Base-by-base conservation (phyloP, 2,797 vertebrate genomes). In the Okamejei kenojei region DNA sequence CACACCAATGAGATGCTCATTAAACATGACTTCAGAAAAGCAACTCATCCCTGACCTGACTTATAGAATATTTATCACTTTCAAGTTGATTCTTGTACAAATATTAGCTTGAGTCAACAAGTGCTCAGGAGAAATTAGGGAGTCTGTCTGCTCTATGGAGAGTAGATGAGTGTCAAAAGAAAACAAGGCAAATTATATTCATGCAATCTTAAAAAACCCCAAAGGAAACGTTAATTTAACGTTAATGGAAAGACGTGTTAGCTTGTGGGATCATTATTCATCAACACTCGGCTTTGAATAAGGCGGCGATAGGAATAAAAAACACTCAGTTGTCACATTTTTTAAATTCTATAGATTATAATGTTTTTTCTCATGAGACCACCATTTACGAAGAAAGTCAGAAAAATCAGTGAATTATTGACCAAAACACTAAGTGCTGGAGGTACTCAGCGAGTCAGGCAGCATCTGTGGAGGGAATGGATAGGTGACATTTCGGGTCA, bases 181-280 rank as follows among this genome's bases (percentile, higher is more conserved):
- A 88, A 65, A 88, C 32, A 78, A 78, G 29, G 15, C 84, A 88
- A 88, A 65, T 65, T 65, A 65, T n/a, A 32, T 88, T 88, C 84
- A 65, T 63, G 84, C 58, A 88, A 63, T 32, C 84, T 23, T 58
- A 29, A 86, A 86, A 63, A 63, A 2, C 7, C 58, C 26, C 13
- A 4, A 58, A 10, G 23, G 38, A 86, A 86, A 63, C 2, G 1
- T 54, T 81, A 2, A 86, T 63, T n/a, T 86, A 61, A n/a, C n/a
- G n/a, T 86, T 11, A 63, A 15, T 63, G 58, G 26, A 29, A 26
- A 19, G 58, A 86, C 32, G 7, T 26, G 26, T 54, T 86, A n/a
- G 5, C 13, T 63, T 86, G 61, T 88, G 61, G 5, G 32, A 88
- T 88, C 84, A n/a, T 88, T 65, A 8, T 11, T n/a, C 58, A 7